Evolutionary conservation across 2,797 vertebrate genomes (phyloP), one percentile per base, ranked within the genome.

Genomic region (Lophotriccus pileatus): DNA sequence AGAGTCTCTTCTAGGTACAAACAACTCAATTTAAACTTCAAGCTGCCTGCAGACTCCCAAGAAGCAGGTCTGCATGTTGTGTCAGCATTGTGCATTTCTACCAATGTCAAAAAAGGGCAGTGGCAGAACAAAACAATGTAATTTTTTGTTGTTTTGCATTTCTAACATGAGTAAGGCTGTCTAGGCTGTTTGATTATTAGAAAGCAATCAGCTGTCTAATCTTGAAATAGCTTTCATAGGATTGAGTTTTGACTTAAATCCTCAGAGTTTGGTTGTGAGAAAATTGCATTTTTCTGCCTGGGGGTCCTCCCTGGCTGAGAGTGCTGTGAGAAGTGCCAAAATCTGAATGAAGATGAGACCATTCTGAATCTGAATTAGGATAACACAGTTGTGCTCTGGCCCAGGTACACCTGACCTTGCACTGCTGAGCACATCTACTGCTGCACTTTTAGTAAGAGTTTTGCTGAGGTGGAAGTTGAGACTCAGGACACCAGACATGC

Each of bases 401-500:
- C 75, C 20, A 68, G 50, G 59, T 52, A 49, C 14, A 16, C 21
- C 32, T 5, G 1, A n/a, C 43, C 55, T 27, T 24, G 44, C 20
- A 25, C 36, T 59, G 63, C 36, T 2, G 2, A 56, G 58, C 58
- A 49, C 30, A 37, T 46, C 39, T 52, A n/a, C 37, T 0, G 0
- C 82, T 67, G 62, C 73, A 36, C 15, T 55, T 59, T 58, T 39
- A 47, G 3, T 10, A 20, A 25, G 44, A 44, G 13, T 69, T 64
- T n/a, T 2, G 20, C 55, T 43, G 30, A 34, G 0, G 0, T 1
- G 3, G n/a, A 80, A 56, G 20, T 12, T 19, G 27, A 53, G 50
- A 24, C 41, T 73, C 23, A 8, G 28, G 39, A 79, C 13, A 10
- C 28, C 19, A 63, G 72, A 53, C 27, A 10, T 7, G 25, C 11